Conservation (phyloP, 1,140 invertebrate genomes). For the Drosophila sp. region DNA sequence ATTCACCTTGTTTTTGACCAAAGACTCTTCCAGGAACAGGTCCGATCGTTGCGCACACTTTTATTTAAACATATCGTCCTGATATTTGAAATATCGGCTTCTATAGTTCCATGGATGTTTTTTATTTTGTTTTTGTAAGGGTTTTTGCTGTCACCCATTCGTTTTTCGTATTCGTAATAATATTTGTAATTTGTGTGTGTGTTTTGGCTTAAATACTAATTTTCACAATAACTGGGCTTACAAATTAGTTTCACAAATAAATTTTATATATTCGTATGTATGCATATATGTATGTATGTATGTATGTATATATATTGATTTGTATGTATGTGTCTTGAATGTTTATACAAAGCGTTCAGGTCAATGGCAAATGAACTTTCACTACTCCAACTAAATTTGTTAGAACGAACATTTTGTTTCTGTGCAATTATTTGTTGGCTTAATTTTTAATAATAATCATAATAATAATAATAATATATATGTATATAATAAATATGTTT, state of each 20-base stretch:
- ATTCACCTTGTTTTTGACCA: constrained; percentile 9
- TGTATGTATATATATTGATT: constrained; percentile 21
- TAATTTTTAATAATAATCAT: constrained; percentile 4
- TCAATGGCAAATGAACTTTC: constrained; percentile 69
- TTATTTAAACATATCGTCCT: constrained; percentile 3
- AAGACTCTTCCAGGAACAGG: not conserved
- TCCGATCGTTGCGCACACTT: constrained; percentile 22
- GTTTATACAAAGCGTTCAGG: constrained; percentile 71
- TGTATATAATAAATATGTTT: constrained; percentile 22
- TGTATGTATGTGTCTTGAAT: constrained; percentile 16
- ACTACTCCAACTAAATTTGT: constrained; percentile 41
- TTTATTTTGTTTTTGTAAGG: constrained; percentile 26
- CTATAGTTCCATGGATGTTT: constrained; percentile 16
- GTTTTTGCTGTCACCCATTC: constrained; percentile 41
- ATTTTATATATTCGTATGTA: constrained; percentile 41
- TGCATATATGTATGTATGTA: constrained; percentile 37
- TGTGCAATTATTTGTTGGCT: constrained; percentile 20
- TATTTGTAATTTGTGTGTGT: constrained; percentile 33
- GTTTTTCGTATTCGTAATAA: constrained; percentile 28
- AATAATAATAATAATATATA: constrained; percentile 20
- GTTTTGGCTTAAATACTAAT: constrained; percentile 50
- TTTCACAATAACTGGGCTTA: constrained; percentile 63
- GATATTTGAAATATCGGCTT: constrained; percentile 26
- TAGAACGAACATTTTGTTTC: constrained; percentile 12
- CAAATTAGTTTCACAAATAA: constrained; percentile 51